Evolutionary conservation across 2,888 invertebrate species (phyloP).

Genomic region (Apodemia duryi): DNA sequence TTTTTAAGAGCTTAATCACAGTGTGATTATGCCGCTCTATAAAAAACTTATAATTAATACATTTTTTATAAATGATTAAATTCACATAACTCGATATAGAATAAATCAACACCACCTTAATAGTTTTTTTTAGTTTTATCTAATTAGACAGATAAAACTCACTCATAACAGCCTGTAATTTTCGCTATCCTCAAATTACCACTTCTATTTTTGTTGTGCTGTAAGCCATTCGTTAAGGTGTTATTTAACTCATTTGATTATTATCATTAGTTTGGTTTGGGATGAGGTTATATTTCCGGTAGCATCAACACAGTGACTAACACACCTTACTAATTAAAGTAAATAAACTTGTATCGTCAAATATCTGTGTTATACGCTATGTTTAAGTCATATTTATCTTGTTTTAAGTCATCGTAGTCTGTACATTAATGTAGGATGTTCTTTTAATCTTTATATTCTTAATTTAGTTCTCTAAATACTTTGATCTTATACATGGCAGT

Average conservation of each 20-base stretch:
- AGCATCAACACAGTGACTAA: conserved; percentile 13
- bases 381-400: conserved; percentile 49
- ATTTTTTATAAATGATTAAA: too few relatives aligned
- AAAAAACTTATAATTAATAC: too few relatives aligned
- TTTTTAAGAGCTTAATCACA: too few relatives aligned
- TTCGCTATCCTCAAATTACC: too few relatives aligned
- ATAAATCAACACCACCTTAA: neutral
- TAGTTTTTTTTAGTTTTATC: too few relatives aligned
- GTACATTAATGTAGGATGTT: conserved; percentile 3
- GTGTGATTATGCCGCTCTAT: too few relatives aligned
- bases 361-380: conserved; percentile 63
- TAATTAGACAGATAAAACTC: too few relatives aligned
- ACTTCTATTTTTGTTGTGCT: too few relatives aligned
- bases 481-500: neutral
- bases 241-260: neutral
- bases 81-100: too few relatives aligned
- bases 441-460: neutral
- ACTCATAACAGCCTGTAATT: too few relatives aligned
- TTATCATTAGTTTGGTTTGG: neutral
- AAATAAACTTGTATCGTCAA: conserved; percentile 53
- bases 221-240: too few relatives aligned
- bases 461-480: neutral
- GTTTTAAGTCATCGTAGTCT: conserved; percentile 23
- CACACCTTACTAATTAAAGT: conserved; percentile 27
- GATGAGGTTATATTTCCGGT: neutral